phyloP scores from a whole-genome alignment of 2,888 invertebrate species.

The Ethmia dodecea region DNA sequence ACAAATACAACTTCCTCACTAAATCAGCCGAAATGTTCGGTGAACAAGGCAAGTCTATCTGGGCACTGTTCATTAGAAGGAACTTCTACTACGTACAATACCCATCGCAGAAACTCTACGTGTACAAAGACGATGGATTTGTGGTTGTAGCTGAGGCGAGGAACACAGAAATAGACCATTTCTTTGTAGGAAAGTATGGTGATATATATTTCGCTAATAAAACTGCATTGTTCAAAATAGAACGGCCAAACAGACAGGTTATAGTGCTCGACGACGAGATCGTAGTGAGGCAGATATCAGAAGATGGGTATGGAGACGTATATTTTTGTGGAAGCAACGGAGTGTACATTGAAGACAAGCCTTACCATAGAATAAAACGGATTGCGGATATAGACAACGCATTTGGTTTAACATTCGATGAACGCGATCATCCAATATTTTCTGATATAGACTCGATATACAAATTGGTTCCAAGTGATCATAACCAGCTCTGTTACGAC shows the following conservation, averaged over 20 bases:
- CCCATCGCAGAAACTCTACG: conserved; percentile 47
- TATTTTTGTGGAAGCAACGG: conserved; percentile 50
- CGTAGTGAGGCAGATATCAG: conserved; percentile 44
- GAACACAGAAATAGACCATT: conserved; percentile 49
- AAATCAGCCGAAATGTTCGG: conserved; percentile 52
- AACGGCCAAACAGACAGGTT: conserved; percentile 24
- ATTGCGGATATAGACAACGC: conserved; percentile 41
- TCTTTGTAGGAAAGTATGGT: conserved; percentile 43
- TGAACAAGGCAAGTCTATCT: conserved; percentile 56
- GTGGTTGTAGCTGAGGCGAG: conserved; percentile 45
- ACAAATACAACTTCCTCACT: conserved; percentile 55
- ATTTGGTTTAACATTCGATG: conserved; percentile 56
- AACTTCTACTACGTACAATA: conserved; percentile 65
- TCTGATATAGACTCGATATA: conserved; percentile 49
- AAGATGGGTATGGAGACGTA: conserved; percentile 54
- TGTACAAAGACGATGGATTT: conserved; percentile 44
- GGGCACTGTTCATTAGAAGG: conserved; percentile 48
- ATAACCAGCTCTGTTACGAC: conserved; percentile 30
- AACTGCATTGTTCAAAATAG: conserved; percentile 60
- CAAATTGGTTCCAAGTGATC: conserved; percentile 37
- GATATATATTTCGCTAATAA: conserved; percentile 56
- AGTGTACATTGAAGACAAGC: conserved; percentile 53
- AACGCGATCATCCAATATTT: conserved; percentile 46
- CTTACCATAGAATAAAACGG: conserved; percentile 36
- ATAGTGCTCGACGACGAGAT: conserved; percentile 42